A percentile compares a stretch with the other conserved stretches of the same genome.
phyloP scores from a whole-genome alignment of 2,888 invertebrate species.

The Tiliacea citrago region DNA sequence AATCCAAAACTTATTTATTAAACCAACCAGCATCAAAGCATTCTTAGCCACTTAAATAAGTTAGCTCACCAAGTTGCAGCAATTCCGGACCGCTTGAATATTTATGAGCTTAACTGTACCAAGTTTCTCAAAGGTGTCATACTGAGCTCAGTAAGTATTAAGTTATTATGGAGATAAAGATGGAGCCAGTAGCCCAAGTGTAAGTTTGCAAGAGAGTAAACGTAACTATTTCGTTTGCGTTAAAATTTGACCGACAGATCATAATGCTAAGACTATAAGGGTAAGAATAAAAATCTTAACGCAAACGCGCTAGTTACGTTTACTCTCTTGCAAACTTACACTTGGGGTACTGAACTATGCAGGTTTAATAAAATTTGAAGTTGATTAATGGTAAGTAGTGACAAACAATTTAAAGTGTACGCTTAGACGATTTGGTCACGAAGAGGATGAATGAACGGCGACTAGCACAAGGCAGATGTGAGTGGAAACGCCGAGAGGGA shows the following conservation, averaged over 20 bases:
- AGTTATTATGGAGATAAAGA: slow-evolving; percentile 2
- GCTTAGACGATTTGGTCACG: neutral
- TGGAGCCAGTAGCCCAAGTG: no score
- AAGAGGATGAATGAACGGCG: neutral
- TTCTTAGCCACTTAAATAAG: slow-evolving; percentile 20
- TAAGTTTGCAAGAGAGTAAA: no score
- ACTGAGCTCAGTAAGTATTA: slow-evolving; percentile 3
- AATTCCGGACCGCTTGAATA: slow-evolving; percentile 16
- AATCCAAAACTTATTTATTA: neutral
- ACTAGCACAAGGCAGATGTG: neutral
- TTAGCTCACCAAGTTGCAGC: slow-evolving; percentile 23
- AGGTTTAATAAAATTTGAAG: neutral
- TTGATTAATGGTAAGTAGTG: neutral
- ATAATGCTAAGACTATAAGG: no score
- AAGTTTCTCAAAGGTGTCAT: slow-evolving; percentile 31
- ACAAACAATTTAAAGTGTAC: no score
- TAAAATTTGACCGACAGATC: no score
- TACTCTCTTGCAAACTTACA: no score
- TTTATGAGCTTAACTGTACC: slow-evolving; percentile 28
- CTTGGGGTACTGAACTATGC: slow-evolving; percentile 1
- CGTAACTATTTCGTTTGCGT: no score
- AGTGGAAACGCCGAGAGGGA: neutral
- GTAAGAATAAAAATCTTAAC: no score
- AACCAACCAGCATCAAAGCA: neutral
- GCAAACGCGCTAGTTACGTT: no score